Evolutionary conservation across 2,113 vertebrate species (phyloP).

Genomic region (Chamaea fasciata): DNA sequence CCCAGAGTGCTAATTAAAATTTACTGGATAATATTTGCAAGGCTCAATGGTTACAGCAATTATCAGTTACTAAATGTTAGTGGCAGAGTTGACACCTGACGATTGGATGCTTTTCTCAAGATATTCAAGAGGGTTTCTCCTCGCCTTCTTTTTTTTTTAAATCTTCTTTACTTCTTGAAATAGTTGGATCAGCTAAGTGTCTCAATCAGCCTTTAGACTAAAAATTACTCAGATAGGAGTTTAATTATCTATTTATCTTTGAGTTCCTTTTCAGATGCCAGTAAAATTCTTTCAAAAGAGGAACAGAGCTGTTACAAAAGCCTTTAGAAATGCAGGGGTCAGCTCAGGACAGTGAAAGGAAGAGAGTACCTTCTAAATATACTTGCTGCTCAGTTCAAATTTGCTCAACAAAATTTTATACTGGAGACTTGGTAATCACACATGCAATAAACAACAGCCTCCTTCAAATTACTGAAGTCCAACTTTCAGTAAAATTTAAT

Average conservation of each 20-base stretch:
- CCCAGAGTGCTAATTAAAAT: slow-evolving; percentile 82
- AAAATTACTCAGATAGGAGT: background rate
- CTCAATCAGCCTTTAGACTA: slow-evolving; percentile 24
- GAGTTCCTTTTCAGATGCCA: background rate
- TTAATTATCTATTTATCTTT: slow-evolving; percentile 36
- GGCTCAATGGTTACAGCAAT: slow-evolving; percentile 77
- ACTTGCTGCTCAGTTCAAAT: background rate
- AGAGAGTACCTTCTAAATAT: background rate
- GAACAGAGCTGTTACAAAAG: background rate
- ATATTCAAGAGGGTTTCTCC: background rate
- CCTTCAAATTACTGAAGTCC: background rate
- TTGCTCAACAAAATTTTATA: background rate
- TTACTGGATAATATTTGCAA: slow-evolving; percentile 78
- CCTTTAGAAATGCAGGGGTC: background rate
- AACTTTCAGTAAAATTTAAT: background rate
- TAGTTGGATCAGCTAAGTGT: slow-evolving; percentile 32
- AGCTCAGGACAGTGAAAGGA: background rate
- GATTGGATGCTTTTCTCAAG: slow-evolving; percentile 55
- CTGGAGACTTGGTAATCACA: background rate
- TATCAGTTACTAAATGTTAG: slow-evolving; percentile 78
- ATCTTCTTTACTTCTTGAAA: slow-evolving; percentile 26
- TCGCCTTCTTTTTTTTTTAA: background rate
- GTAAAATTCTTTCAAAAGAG: background rate
- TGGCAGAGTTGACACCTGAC: slow-evolving; percentile 60
- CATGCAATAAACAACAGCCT: background rate